Base-by-base conservation (phyloP, 2,797 vertebrate genomes). In the Carduelis carduelis region DNA sequence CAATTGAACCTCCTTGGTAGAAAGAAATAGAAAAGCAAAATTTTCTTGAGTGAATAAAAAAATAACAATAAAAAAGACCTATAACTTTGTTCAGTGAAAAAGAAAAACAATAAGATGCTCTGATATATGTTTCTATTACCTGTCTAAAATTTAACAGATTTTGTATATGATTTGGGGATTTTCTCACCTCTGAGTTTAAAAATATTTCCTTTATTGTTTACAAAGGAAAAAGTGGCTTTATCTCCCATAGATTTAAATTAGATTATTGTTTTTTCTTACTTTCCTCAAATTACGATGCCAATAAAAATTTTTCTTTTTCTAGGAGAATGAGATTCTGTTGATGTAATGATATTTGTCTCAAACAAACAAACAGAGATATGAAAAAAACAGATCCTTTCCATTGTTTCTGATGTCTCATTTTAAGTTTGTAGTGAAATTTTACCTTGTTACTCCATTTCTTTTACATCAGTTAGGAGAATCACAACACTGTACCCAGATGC, bases 401-500 rank as follows among this genome's bases (percentile, higher is more conserved):
- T 55, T 61, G 12, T 8, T 75, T 61, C 27, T 66, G 24, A 35
- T 35, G 4, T 55, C 10, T 63, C 12, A 15, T 20, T 18, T 57
- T 35, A 34, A 2, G 16, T 41, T 84, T 83, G 18, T 22, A 60
- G 18, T n/a, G 21, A 66, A 65, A 55, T 30, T 63, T 78, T 93
- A 8, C 16, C 15, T 46, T 59, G 6, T 37, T 53, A 47, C 9
- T 56, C 6, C 1, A 37, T 49, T 39, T 46, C n/a, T 44, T 57
- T 52, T 35, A 23, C 7, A 35, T 46, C 32, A n/a, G 1, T 18
- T 64, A 3, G 28, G 15, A 77, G 13, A 77, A 28, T 49, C 28
- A n/a, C 0, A 2, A 6, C 19, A 34, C 17, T 30, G 3, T 59
- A 63, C 8, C 6, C 30, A 46, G 27, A 61, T 57, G 1, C 4